Base-by-base conservation (phyloP, 92 coral and sea anemone species). In the Bergia puertoricense region DNA sequence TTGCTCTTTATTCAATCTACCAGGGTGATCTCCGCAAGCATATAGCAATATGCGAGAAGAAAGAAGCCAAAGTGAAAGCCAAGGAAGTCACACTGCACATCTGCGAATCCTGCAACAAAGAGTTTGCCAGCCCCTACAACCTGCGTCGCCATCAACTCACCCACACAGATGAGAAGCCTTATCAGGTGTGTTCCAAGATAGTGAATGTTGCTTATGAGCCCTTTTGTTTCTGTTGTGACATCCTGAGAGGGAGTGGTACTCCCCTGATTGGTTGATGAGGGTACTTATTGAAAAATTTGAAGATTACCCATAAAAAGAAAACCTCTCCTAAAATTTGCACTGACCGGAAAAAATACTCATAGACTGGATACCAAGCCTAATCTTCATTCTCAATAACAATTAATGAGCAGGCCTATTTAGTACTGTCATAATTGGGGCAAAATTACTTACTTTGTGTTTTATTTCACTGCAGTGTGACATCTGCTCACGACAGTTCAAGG, bases 61-160 rank as follows among this genome's bases (percentile, higher is more conserved):
- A 94, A 74, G 97, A 94, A 48, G 91, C 92, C 38, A 94, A 94
- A 75, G 93, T 93, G 56, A 92, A 91, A 59, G 94, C 94, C 9
- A 93, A 89, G 71, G 98, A 97, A 90, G 99, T 97, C 36, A 96
- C 99, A n/a, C 88, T 97, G 80, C 99, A 97, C 86, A 95, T 97
- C 68, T 97, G 99, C 79, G 98, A 97, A 39, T 94, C 94, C 42
- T 97, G 99, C 81, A 95, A 95, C 83, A 97, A 97, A 82, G 99
- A 97, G 86, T 97, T 97, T 88, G 99, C 99, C 88, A 97, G 99
- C 73, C 99, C 99, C 0, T 97, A 97, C 94, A 97, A 97, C 89
- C 92, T 97, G 40, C 95, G 98, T 11, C 94, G 99, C 13, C 99
- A 97, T 37, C 98, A 92, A 39, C 94, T 97, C 76, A 97, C 99